Base-by-base conservation (phyloP, 2,888 invertebrate genomes). In the Clusia tigrina region DNA sequence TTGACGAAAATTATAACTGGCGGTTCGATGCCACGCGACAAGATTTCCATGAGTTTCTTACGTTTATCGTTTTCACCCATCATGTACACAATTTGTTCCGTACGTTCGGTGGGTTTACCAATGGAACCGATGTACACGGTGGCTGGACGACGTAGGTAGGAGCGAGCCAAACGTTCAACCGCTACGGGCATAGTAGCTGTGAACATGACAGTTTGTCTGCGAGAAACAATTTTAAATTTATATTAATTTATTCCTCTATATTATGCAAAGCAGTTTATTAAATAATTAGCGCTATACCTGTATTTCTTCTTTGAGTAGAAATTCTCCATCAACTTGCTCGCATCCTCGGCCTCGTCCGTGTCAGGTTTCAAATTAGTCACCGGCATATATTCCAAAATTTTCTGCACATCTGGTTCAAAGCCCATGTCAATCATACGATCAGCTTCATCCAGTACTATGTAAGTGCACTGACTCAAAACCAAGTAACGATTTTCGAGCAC, bases 381-480 rank as follows among this genome's bases (percentile, higher is more conserved):
- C 0, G 99, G 99, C 92, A 99, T 95, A 81, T 92, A 96, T 77
- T 97, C 97, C 32, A 99, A 86, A 83, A 99, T 98, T 82, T 95
- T 96, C 78, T 98, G 97, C 0, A 99, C 98, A 78, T 95, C 94
- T 48, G 97, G 95, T 83, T 99, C 99, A 81, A 99, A 99, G 81
- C 98, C 98, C 95, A 99, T 98, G 87, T 99, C 98, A 84, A 99
- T 97, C 99, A 99, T 99, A 79, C 98, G 90, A 86, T 99, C 99
- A 32, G 99, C 99, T 86, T 96, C 94, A 78, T 95, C 95, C 58
- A 95, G 86, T 2, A 95, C 98, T 65, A 99, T 96, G 82, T 99
- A 99, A 0, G 99, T 98, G 84, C 99, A 99, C 78, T 98, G 95
- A 83, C 93, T 95, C 17, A 99, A 86, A 9, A 98, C 98, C 69